Evolutionary conservation across 2,797 vertebrate genomes (phyloP).

Genomic region (Sebastes wilsoni): DNA sequence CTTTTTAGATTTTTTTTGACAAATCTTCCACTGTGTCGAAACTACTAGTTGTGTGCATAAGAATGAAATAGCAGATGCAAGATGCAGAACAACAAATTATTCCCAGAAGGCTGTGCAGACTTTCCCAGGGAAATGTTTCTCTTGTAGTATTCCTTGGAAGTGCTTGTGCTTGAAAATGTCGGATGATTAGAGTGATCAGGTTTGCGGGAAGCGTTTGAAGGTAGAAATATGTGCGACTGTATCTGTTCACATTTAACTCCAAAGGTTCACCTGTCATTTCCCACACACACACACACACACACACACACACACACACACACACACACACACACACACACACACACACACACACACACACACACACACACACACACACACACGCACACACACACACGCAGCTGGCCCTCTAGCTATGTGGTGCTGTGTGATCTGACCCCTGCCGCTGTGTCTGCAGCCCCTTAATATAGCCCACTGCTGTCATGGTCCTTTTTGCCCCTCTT

Average conservation of each 20-base stretch:
- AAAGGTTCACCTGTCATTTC: constrained; percentile 67
- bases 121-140: not conserved
- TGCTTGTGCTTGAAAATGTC: not conserved
- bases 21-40: not conserved
- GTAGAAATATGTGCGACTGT: constrained; percentile 19
- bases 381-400: constrained; percentile 20
- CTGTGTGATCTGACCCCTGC: constrained; percentile 77
- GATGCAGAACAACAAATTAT: not conserved
- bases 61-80: not conserved
- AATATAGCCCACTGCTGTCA: constrained; percentile 79
- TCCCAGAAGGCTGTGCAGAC: not conserved
- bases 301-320: not conserved
- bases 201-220: constrained; percentile 36
- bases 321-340: not conserved
- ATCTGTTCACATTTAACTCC: constrained; percentile 51
- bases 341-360: not conserved
- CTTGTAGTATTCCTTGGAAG: not conserved
- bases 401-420: constrained; percentile 69
- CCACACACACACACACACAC: constrained; percentile 4
- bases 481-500: constrained; percentile 62
- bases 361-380: too few species aligned
- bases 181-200: constrained; percentile 1
- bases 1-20: not conserved
- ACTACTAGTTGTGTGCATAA: not conserved
- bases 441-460: constrained; percentile 75